Conservation (phyloP, 2,797 vertebrate species). For the Poeciliopsis paucimaculata region DNA sequence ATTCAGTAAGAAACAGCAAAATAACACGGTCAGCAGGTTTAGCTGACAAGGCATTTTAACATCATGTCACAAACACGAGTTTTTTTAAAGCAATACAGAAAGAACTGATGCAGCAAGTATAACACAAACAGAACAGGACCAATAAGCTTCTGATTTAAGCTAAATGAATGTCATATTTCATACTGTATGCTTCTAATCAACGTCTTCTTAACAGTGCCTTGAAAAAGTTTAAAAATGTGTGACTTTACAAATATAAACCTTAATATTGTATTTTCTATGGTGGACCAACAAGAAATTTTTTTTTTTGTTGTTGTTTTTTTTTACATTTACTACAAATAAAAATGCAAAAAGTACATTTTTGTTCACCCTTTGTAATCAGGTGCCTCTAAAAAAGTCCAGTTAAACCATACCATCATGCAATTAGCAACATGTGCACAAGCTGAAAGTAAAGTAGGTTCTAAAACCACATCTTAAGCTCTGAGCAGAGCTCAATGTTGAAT, state of each 20-base stretch:
- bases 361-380: neutral
- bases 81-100: slow-evolving; percentile 42
- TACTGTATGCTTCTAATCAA: slow-evolving; percentile 24
- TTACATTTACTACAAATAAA: neutral
- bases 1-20: slow-evolving; percentile 19
- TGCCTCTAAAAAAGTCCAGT: neutral
- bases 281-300: neutral
- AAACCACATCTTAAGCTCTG: neutral
- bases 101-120: slow-evolving; percentile 32
- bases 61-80: slow-evolving; percentile 21
- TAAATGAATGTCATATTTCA: slow-evolving; percentile 25
- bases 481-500: neutral
- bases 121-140: slow-evolving; percentile 23
- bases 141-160: slow-evolving; percentile 30
- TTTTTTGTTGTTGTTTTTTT: no score
- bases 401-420: neutral
- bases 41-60: slow-evolving; percentile 54
- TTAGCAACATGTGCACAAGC: neutral
- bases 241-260: neutral
- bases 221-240: neutral
- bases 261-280: neutral
- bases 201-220: neutral
- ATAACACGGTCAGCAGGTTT: slow-evolving; percentile 18
- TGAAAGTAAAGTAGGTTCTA: neutral
- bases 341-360: neutral